Percentiles rank a stretch among this genome's conserved stretches.
Evolutionary conservation across 2,797 vertebrate genomes (phyloP).

Genomic region (Pangasius djambal): DNA sequence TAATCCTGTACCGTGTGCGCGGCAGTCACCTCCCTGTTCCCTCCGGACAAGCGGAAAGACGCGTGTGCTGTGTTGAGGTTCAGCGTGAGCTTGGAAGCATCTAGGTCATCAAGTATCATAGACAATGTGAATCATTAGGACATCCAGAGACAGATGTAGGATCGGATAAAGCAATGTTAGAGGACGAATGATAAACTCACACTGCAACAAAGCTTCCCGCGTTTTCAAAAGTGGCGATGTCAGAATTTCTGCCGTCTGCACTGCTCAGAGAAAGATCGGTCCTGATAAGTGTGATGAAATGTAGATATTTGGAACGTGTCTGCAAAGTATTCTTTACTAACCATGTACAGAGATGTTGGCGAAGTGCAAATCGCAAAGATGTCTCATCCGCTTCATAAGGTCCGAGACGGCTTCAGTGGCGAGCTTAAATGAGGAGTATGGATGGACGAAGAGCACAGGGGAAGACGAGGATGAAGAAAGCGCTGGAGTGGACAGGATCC

Average conservation of each 20-base stretch:
- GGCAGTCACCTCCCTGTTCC: constrained; percentile 27
- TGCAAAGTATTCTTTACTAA: constrained; percentile 2
- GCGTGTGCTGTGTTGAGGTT: constrained; percentile 47
- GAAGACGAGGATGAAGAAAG: background rate
- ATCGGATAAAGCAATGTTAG: background rate
- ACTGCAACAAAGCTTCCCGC: constrained; percentile 21
- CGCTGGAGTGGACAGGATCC: background rate
- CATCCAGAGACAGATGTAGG: background rate
- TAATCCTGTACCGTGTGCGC: background rate
- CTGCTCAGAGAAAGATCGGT: constrained; percentile 17
- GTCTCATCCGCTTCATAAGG: constrained; percentile 23
- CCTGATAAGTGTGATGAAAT: background rate
- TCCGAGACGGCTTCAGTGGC: constrained; percentile 30
- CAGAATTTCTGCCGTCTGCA: constrained; percentile 34
- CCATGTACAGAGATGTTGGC: constrained; percentile 36
- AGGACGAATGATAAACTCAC: constrained; percentile 24
- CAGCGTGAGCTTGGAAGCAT: constrained; percentile 47
- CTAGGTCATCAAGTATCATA: background rate
- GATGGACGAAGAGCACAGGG: constrained; percentile 25
- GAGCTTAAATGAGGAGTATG: constrained; percentile 37
- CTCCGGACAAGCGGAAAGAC: constrained; percentile 16
- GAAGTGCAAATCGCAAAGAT: background rate
- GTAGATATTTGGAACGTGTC: background rate
- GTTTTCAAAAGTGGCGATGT: constrained; percentile 3
- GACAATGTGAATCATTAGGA: background rate